phyloP scores from a whole-genome alignment of 2,888 invertebrate genomes.

The Macrosoma leucophasiata region DNA sequence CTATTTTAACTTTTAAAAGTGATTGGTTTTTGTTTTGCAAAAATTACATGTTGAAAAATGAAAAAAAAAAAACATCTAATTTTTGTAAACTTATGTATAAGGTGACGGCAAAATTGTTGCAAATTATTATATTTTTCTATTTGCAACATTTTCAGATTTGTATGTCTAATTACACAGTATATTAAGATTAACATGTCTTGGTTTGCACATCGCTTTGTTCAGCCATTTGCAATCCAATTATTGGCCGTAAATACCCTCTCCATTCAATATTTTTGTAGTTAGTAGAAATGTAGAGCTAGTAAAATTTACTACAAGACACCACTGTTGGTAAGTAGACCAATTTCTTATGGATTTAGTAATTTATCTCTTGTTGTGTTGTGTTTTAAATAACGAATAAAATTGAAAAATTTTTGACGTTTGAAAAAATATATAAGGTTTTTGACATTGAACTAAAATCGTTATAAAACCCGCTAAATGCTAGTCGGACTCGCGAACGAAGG shows the following conservation, averaged over 20 bases:
- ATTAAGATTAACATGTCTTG: constrained; percentile 38
- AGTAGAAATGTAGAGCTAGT: too few relatives aligned
- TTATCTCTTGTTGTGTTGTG: too few relatives aligned
- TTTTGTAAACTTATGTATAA: constrained; percentile 39
- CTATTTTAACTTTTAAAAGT: constrained; percentile 26
- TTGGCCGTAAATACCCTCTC: constrained; percentile 23
- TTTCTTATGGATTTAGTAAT: too few relatives aligned
- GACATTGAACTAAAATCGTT: too few relatives aligned
- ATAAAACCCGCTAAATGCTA: too few relatives aligned
- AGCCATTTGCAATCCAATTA: constrained; percentile 26
- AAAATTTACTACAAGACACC: too few relatives aligned
- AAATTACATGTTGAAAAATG: not conserved
- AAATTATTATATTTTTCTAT: constrained; percentile 17
- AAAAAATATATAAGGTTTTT: too few relatives aligned
- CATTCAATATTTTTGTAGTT: constrained; percentile 20
- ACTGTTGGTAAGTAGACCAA: too few relatives aligned
- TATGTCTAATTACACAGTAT: constrained; percentile 48
- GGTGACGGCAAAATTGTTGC: constrained; percentile 55
- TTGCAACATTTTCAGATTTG: constrained; percentile 38
- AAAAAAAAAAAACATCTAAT: constrained; percentile 28
- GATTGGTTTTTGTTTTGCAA: constrained; percentile 24
- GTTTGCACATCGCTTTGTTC: constrained; percentile 34
- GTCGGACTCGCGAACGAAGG: too few relatives aligned
- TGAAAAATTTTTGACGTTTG: too few relatives aligned
- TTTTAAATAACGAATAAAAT: too few relatives aligned